Percentiles rank a stretch among this genome's conserved stretches.
Evolutionary conservation across 2,888 invertebrate species (phyloP).

Genomic region (Apodemia zela): DNA sequence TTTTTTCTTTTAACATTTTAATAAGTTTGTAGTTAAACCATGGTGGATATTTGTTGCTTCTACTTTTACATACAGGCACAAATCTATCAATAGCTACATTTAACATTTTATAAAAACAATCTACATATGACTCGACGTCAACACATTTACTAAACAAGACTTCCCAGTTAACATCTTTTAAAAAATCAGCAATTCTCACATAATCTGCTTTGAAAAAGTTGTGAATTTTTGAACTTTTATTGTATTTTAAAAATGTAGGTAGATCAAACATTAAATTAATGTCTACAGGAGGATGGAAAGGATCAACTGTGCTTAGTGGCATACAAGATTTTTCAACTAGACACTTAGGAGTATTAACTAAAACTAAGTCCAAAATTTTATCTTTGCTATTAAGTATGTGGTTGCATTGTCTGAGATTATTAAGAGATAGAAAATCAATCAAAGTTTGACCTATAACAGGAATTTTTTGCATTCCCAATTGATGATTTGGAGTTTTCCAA

Average conservation of each 20-base stretch:
- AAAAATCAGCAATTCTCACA: not conserved
- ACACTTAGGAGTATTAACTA: not conserved
- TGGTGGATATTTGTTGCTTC: not conserved
- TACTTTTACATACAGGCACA: not conserved
- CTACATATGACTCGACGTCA: not conserved
- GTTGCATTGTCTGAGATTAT: conserved; percentile 8
- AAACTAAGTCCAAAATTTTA: conserved; percentile 1
- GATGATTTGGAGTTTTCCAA: not conserved
- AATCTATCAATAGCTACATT: not conserved
- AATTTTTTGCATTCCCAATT: not conserved
- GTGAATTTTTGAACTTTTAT: not conserved
- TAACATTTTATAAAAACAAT: not conserved
- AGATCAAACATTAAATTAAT: not conserved
- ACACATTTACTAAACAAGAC: not conserved
- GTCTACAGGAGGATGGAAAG: not conserved
- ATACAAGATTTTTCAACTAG: not conserved
- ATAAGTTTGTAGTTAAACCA: conserved; percentile 5
- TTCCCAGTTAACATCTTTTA: not conserved
- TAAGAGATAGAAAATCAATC: not conserved
- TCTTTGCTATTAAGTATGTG: not conserved
- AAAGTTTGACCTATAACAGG: not conserved
- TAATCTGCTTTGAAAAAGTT: conserved; percentile 11
- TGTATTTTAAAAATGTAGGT: not conserved
- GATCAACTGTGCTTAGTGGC: not conserved
- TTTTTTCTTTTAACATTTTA: conserved; percentile 8